Conservation (phyloP, 1,140 invertebrate species). For the Conus betulinus region DNA sequence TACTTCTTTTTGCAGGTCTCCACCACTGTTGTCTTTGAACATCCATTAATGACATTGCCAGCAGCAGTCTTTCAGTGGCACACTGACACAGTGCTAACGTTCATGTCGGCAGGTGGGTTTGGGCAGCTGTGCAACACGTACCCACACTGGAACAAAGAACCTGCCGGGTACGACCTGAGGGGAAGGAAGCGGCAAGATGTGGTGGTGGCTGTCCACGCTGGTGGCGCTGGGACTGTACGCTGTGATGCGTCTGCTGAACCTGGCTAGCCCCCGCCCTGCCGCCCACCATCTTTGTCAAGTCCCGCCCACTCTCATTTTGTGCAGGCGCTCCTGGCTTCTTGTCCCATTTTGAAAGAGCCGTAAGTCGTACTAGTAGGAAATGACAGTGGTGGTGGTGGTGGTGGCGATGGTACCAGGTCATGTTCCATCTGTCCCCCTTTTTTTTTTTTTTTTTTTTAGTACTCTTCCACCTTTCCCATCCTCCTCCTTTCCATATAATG, state of each 20-base stretch:
- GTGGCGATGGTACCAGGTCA: too few species aligned
- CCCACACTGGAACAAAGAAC: too few species aligned
- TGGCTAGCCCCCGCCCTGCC: constrained; percentile 85
- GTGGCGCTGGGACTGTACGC: constrained; percentile 36
- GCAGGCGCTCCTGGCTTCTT: constrained; percentile 84
- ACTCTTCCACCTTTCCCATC: too few species aligned
- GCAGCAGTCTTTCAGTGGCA: too few species aligned
- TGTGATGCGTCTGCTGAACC: constrained; percentile 87
- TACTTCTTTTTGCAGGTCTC: not conserved
- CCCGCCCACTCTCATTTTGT: constrained; percentile 84
- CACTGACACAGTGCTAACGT: too few species aligned
- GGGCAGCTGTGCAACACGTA: too few species aligned
- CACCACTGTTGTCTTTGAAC: not conserved
- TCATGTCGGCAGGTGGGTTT: too few species aligned
- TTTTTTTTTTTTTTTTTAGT: too few species aligned
- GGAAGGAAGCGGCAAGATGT: not conserved
- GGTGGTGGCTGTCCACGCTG: constrained; percentile 32
- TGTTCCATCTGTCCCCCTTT: too few species aligned
- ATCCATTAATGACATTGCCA: not conserved
- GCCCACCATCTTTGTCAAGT: constrained; percentile 83
- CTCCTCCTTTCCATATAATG: too few species aligned
- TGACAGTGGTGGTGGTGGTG: too few species aligned
- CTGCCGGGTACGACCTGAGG: not conserved
- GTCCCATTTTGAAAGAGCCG: constrained; percentile 86
- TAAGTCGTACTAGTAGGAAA: constrained; percentile 79